These are phyloP conservation scores for Drosophila suzukii DNA, from an alignment of 1,140 invertebrate species.

Conservation along the genomic window DNA sequence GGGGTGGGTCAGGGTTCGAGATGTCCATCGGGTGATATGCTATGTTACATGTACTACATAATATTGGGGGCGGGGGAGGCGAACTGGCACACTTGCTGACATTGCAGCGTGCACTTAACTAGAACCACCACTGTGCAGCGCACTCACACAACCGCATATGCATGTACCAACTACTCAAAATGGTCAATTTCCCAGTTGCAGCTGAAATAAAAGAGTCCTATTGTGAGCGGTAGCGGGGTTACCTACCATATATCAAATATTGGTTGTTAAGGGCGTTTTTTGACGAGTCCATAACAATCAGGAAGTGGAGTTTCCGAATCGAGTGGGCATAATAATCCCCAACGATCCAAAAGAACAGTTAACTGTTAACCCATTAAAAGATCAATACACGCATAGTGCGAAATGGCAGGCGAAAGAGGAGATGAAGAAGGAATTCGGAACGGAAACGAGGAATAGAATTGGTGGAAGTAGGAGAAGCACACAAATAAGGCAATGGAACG, in stretches of 20 bases:
- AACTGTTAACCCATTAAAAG: conserved; percentile 16
- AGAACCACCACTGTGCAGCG: conserved; percentile 46
- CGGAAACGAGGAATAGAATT: conserved; percentile 39
- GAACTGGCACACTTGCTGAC: conserved; percentile 49
- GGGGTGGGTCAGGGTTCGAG: conserved; percentile 27
- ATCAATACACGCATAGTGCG: conserved; percentile 19
- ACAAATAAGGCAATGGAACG: conserved; percentile 10
- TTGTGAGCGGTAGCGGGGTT: conserved; percentile 20
- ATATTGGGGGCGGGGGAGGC: conserved; percentile 14
- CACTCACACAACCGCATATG: conserved; percentile 2
- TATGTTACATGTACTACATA: not conserved
- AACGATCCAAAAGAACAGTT: conserved; percentile 25
- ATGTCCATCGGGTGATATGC: conserved; percentile 33
- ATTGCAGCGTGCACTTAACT: conserved; percentile 41
- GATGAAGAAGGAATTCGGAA: conserved; percentile 16
- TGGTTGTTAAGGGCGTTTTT: conserved; percentile 77
- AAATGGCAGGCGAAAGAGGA: conserved; percentile 3
- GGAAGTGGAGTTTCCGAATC: conserved; percentile 33
- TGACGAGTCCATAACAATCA: conserved; percentile 49
- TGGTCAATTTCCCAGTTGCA: conserved; percentile 36
- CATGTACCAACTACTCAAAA: conserved; percentile 20
- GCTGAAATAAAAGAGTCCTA: conserved; percentile 22
- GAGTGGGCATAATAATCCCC: not conserved
- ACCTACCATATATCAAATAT: conserved; percentile 47
- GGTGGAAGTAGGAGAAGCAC: conserved; percentile 1